Conservation (phyloP, 2,888 invertebrate species). For the Drosophila setosimentum region DNA sequence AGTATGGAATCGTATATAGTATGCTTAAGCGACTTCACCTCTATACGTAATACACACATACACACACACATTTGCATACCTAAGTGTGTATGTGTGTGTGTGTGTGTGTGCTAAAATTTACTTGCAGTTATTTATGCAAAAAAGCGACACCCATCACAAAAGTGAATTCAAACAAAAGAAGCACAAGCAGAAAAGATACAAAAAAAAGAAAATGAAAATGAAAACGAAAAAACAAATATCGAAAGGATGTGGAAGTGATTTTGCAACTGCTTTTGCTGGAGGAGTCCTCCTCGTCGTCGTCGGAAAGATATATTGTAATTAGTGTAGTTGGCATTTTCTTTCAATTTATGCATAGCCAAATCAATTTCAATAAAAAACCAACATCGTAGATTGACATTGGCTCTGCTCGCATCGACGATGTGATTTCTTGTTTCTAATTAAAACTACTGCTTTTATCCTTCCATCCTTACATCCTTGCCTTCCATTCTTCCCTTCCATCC, state of each 20-base stretch:
- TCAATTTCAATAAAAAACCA: constrained; percentile 77
- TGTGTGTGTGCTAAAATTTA: constrained; percentile 66
- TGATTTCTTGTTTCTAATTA: constrained; percentile 60
- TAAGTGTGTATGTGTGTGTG: neutral
- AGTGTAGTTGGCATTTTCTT: constrained; percentile 57
- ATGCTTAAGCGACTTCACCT: constrained; percentile 43
- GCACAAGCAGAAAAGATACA: neutral
- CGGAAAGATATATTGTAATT: constrained; percentile 78
- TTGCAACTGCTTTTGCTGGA: constrained; percentile 12
- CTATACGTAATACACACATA: constrained; percentile 1
- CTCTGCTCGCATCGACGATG: constrained; percentile 12
- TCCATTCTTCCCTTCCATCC: neutral
- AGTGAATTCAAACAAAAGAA: constrained; percentile 41
- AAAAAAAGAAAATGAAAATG: neutral
- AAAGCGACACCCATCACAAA: constrained; percentile 44
- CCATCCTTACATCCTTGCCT: neutral
- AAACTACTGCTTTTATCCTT: constrained; percentile 21
- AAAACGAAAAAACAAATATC: constrained; percentile 7
- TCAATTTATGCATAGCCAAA: constrained; percentile 76
- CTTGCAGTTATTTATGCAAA: constrained; percentile 80
- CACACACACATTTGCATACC: constrained; percentile 23
- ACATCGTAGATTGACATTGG: constrained; percentile 36
- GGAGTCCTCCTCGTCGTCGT: constrained; percentile 4
- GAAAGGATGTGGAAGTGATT: constrained; percentile 23
- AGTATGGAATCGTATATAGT: constrained; percentile 44